Conservation (phyloP, 1,140 invertebrate species). For the Belonocnema kinseyi region DNA sequence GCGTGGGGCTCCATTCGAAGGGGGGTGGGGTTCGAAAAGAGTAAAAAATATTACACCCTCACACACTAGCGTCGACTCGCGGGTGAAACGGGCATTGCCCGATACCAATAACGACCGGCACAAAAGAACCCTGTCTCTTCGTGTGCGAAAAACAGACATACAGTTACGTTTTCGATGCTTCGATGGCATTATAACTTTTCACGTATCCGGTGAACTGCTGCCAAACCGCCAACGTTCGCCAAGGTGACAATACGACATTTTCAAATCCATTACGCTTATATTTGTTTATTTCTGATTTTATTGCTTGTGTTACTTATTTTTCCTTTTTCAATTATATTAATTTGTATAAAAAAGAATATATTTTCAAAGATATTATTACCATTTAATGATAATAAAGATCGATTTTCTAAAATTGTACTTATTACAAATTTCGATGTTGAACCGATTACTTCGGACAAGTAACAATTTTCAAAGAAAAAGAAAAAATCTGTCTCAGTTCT, state of each 20-base stretch:
- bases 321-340: no score
- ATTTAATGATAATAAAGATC: no score
- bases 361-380: no score
- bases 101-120: slow-evolving; percentile 68
- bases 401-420: no score
- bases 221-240: neutral
- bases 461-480: no score
- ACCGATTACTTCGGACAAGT: no score
- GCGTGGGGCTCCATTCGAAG: slow-evolving; percentile 45
- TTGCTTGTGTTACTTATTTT: neutral
- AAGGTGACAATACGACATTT: neutral
- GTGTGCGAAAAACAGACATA: slow-evolving; percentile 57
- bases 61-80: slow-evolving; percentile 66
- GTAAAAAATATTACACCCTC: slow-evolving; percentile 74
- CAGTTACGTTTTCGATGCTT: slow-evolving; percentile 44
- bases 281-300: neutral
- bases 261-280: neutral
- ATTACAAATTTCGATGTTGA: no score
- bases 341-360: no score
- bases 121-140: slow-evolving; percentile 67
- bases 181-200: slow-evolving; percentile 64
- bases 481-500: no score
- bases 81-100: slow-evolving; percentile 70
- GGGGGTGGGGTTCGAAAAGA: slow-evolving; percentile 62
- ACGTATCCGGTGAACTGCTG: slow-evolving; percentile 43